Evolutionary conservation across 2,113 vertebrate genomes (phyloP).

Genomic region (Clarias macrocephalus): DNA sequence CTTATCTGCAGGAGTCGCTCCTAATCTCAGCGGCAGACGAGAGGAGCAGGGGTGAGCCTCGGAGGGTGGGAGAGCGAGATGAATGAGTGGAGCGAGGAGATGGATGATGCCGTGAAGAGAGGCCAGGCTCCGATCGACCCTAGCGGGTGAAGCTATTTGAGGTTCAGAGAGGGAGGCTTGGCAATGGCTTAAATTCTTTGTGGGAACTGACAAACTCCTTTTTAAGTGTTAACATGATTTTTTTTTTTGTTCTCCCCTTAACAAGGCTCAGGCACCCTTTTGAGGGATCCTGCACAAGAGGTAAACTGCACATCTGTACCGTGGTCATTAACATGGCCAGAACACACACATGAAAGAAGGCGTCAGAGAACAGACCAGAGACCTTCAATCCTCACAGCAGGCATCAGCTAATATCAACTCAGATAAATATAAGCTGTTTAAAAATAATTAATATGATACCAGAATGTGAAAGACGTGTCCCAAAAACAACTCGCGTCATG

Average conservation of each 20-base stretch:
- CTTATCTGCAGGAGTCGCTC: conserved; percentile 60
- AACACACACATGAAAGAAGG: background rate
- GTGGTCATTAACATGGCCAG: background rate
- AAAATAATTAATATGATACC: background rate
- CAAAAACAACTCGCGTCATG: background rate
- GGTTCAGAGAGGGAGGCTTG: conserved; percentile 25
- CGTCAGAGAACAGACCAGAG: background rate
- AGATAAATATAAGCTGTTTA: background rate
- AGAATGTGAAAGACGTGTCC: background rate
- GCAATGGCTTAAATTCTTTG: conserved; percentile 33
- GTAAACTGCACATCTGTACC: background rate
- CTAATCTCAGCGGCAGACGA: conserved; percentile 59
- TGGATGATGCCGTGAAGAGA: conserved; percentile 52
- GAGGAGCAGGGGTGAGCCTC: conserved; percentile 59
- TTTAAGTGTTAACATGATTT: background rate
- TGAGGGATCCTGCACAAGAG: background rate
- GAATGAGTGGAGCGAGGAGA: conserved; percentile 46
- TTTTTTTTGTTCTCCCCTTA: background rate
- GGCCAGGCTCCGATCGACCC: conserved; percentile 47
- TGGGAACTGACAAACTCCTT: conserved; percentile 11
- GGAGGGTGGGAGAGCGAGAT: conserved; percentile 45
- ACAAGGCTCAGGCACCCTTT: background rate
- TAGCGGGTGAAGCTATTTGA: conserved; percentile 43
- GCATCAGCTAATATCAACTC: background rate
- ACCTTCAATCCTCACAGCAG: background rate